Evolutionary conservation across 2,888 invertebrate genomes (phyloP).

Genomic region (Seira musarum): DNA sequence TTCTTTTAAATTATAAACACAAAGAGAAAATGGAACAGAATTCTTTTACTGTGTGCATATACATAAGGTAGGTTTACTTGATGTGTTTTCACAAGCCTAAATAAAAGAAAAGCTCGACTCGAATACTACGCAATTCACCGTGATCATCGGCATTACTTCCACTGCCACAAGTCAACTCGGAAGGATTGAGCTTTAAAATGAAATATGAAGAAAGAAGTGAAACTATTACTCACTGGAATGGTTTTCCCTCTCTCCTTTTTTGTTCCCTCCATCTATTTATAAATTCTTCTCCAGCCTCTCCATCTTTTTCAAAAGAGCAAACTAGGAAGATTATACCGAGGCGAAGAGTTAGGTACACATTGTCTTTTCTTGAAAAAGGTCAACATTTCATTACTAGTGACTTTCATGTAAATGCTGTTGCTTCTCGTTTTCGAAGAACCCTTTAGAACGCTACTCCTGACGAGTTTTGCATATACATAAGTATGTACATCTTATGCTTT

Average conservation of each 20-base stretch:
- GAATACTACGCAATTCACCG: too few species aligned
- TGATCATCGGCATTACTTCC: too few species aligned
- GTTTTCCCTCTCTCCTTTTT: not conserved
- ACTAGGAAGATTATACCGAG: too few species aligned
- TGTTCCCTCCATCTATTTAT: conserved; percentile 5
- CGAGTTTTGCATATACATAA: conserved; percentile 43
- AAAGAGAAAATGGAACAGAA: too few species aligned
- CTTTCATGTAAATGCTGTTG: conserved; percentile 21
- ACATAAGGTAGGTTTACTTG: too few species aligned
- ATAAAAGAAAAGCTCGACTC: too few species aligned
- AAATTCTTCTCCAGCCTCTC: conserved; percentile 1
- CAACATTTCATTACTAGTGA: conserved; percentile 54
- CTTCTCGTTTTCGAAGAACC: conserved; percentile 22
- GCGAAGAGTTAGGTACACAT: not conserved
- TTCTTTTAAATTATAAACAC: conserved; percentile 36
- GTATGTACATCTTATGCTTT: conserved; percentile 12
- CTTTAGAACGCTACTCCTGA: not conserved
- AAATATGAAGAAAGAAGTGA: conserved; percentile 42
- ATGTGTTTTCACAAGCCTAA: too few species aligned
- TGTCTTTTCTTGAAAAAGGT: conserved; percentile 42
- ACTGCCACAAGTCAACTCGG: conserved; percentile 27
- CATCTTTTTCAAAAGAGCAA: conserved; percentile 14
- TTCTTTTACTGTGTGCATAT: too few species aligned
- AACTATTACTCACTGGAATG: conserved; percentile 32
- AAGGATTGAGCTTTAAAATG: conserved; percentile 41